Evolutionary conservation across 2,113 vertebrate species (phyloP).

Genomic region (Chiloscyllium plagiosum): DNA sequence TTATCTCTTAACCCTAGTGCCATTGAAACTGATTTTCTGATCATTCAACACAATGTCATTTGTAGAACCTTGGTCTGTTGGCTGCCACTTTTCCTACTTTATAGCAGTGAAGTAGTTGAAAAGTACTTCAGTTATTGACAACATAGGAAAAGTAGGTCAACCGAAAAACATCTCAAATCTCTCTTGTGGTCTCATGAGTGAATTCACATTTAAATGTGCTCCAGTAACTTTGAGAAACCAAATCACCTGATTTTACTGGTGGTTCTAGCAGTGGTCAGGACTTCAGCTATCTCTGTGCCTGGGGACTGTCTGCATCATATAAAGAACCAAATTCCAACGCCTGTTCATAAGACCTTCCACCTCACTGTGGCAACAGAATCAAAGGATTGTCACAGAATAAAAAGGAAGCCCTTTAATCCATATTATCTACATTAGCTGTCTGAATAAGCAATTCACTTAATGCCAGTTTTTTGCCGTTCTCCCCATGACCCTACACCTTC

Average conservation of each 20-base stretch:
- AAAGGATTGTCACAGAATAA: no score
- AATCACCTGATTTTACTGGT: not conserved
- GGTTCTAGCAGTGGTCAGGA: not conserved
- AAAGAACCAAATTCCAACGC: not conserved
- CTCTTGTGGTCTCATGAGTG: not conserved
- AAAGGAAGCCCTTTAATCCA: no score
- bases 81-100: not conserved
- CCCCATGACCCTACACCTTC: no score
- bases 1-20: not conserved
- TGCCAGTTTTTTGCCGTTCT: no score
- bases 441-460: no score
- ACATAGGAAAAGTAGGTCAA: not conserved
- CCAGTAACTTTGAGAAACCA: not conserved
- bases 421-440: no score
- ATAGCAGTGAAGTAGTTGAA: not conserved
- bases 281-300: not conserved
- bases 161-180: not conserved
- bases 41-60: not conserved
- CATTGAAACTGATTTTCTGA: not conserved
- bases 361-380: not conserved
- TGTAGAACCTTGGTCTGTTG: not conserved
- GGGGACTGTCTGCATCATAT: not conserved
- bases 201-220: not conserved
- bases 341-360: not conserved
- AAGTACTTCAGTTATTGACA: not conserved